Base-by-base conservation (phyloP, 2,797 vertebrate species). In the Centropyge bicolor region DNA sequence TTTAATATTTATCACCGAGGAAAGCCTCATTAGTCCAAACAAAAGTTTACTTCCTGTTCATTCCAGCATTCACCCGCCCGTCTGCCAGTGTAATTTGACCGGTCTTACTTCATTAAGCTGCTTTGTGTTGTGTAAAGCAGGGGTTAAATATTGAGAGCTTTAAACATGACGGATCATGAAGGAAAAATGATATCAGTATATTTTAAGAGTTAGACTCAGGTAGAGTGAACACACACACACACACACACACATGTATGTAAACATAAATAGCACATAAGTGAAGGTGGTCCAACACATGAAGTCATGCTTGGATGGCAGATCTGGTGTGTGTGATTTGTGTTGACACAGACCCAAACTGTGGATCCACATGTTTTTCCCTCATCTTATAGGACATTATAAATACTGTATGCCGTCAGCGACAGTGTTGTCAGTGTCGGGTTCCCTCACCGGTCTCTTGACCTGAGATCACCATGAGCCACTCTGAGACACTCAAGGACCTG, bases 91-190 rank as follows among this genome's bases (percentile, higher is more conserved):
- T 63, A 86, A 74, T 54, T 84, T 35, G 62, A 81, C 52, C 19
- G 63, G 62, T 64, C 48, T 70, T 74, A 67, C 54, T 81, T 83
- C 51, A 83, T 84, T 72, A 82, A 40, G n/a, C 46, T 64, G 64
- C 54, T 81, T 76, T 74, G 51, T 68, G 72, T 78, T 76, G 45
- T 40, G 67, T 80, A 20, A 69, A 68, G 48, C 43, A 69, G 41
- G 36, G 51, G 27, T 12, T 54, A 16, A 35, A 27, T 35, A n/a
- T n/a, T n/a, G n/a, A n/a, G n/a, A n/a, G n/a, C n/a, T 12, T 12
- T 55, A 35, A 67, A 59, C 41, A 64, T 10, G 0, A 3, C 46
- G 52, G 13, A 27, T 59, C 55, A 60, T 12, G 0, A n/a, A 61
- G 56, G 45, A 24, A 16, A 31, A 63, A 59, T 27, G 22, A 24